These are phyloP conservation scores for Gasteruption jaculator DNA, from an alignment of 2,888 invertebrate genomes.

Conservation along the genomic window DNA sequence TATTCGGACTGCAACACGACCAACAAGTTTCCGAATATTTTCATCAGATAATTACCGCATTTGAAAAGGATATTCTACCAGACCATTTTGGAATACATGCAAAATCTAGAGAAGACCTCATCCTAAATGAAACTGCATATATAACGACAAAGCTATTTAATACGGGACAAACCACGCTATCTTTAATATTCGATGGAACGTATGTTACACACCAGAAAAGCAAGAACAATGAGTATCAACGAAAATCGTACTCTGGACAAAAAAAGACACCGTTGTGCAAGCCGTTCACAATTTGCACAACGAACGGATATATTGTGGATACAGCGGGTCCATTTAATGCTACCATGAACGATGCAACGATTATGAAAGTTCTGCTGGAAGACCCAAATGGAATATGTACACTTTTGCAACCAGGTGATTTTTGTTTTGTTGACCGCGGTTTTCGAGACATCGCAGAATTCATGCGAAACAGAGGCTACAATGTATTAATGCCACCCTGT, in stretches of 20 bases:
- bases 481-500: constrained; percentile 29
- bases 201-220: constrained; percentile 12
- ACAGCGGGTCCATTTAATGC: constrained; percentile 20
- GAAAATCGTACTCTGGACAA: constrained; percentile 18
- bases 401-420: constrained; percentile 22
- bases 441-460: constrained; percentile 25
- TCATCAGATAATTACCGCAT: constrained; percentile 12
- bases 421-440: constrained; percentile 28
- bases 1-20: constrained; percentile 11
- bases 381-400: constrained; percentile 18
- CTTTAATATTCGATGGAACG: constrained; percentile 14
- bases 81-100: constrained; percentile 7
- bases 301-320: constrained; percentile 25
- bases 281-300: constrained; percentile 26
- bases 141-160: constrained; percentile 4
- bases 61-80: constrained; percentile 15
- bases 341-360: constrained; percentile 25
- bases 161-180: no score
- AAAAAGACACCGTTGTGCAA: constrained; percentile 25
- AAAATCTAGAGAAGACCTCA: constrained; percentile 10
- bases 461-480: constrained; percentile 18
- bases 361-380: constrained; percentile 21
- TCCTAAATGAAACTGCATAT: constrained; percentile 15
- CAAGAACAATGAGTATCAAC: constrained; percentile 9
- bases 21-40: constrained; percentile 15